Conservation (phyloP, 1,140 invertebrate genomes). For the Drosophila persimilis region DNA sequence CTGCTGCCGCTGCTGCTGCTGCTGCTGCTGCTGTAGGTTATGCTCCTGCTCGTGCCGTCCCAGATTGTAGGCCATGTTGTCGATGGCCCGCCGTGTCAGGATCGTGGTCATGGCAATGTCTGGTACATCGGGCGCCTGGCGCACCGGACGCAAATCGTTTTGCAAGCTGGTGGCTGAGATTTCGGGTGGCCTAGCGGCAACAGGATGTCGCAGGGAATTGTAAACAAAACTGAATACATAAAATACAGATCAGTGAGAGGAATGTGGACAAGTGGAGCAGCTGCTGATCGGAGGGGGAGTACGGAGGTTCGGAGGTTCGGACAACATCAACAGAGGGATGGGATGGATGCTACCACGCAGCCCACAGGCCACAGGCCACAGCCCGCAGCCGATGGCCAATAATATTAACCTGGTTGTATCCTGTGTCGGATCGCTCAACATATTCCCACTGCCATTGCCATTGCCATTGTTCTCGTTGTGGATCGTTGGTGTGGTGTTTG, state of each 20-base stretch:
- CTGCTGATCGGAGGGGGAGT: slow-evolving; percentile 11
- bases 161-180: slow-evolving; percentile 65
- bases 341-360: no score
- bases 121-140: slow-evolving; percentile 36
- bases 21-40: slow-evolving; percentile 40
- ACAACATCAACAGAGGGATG: slow-evolving; percentile 5
- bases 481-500: slow-evolving; percentile 15
- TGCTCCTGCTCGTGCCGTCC: slow-evolving; percentile 34
- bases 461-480: slow-evolving; percentile 11
- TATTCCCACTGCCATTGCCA: slow-evolving; percentile 1
- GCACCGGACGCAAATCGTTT: slow-evolving; percentile 69
- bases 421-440: background rate
- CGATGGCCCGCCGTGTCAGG: slow-evolving; percentile 43
- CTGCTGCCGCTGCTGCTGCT: slow-evolving; percentile 33
- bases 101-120: slow-evolving; percentile 35
- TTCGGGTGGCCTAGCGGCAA: slow-evolving; percentile 43
- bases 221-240: slow-evolving; percentile 73
- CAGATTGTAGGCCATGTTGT: slow-evolving; percentile 40
- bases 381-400: background rate
- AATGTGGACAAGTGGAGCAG: no score
- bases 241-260: slow-evolving; percentile 27
- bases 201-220: slow-evolving; percentile 72
- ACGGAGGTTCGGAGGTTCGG: slow-evolving; percentile 5
- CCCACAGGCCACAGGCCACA: no score
- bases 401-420: slow-evolving; percentile 65